These are phyloP conservation scores for Scarus forsteni DNA, from an alignment of 2,797 vertebrate species.

Conservation along the genomic window DNA sequence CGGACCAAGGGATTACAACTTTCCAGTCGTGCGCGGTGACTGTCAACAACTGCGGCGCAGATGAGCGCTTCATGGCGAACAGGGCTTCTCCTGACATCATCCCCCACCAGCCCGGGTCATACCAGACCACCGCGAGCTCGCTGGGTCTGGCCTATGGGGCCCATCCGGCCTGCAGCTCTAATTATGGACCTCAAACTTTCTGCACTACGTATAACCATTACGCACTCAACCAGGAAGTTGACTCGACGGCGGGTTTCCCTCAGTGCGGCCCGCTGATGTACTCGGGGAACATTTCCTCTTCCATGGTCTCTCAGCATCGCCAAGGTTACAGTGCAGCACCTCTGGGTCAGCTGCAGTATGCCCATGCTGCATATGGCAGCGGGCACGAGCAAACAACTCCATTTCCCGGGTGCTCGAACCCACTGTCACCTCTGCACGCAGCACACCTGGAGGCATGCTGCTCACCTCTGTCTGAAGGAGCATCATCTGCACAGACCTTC, in stretches of 20 bases:
- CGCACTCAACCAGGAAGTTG: conserved; percentile 92
- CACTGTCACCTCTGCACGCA: conserved; percentile 90
- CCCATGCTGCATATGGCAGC: conserved; percentile 89
- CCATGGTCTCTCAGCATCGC: conserved; percentile 89
- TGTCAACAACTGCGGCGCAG: conserved; percentile 90
- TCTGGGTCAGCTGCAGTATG: conserved; percentile 89
- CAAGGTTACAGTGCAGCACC: conserved; percentile 89
- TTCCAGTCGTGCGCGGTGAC: conserved; percentile 95
- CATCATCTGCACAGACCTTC: conserved; percentile 93
- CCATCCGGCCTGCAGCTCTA: conserved; percentile 88
- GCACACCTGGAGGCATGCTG: conserved; percentile 90
- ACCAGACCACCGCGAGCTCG: conserved; percentile 86
- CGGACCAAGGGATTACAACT: conserved; percentile 95
- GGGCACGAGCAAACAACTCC: conserved; percentile 91
- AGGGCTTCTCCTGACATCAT: conserved; percentile 89
- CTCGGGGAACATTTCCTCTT: conserved; percentile 92
- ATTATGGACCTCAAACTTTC: conserved; percentile 92
- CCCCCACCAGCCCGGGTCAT: conserved; percentile 88
- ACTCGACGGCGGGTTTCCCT: conserved; percentile 88
- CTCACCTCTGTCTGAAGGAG: conserved; percentile 90
- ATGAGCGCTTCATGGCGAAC: conserved; percentile 91
- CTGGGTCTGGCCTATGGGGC: conserved; percentile 90
- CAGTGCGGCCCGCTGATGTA: conserved; percentile 93
- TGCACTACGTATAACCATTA: conserved; percentile 91
- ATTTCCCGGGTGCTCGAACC: conserved; percentile 87